Percentiles rank a stretch among this genome's conserved stretches.
These are phyloP conservation scores for Mechanitis messenoides DNA, from an alignment of 2,888 invertebrate species.

Conservation along the genomic window DNA sequence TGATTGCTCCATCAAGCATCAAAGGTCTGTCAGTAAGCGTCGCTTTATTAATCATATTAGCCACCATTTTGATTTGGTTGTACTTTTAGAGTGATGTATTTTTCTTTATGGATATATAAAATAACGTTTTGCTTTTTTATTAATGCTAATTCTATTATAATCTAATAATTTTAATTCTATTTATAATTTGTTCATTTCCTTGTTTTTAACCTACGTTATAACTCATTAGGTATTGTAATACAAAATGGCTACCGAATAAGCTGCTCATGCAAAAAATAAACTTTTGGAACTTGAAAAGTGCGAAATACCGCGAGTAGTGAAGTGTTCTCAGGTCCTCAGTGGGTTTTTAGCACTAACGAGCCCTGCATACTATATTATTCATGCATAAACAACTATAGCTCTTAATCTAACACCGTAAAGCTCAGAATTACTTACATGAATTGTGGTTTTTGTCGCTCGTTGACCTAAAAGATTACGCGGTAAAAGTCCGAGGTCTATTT, in stretches of 20 bases:
- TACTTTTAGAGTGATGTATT: background rate
- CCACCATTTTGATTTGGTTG: conserved; percentile 8
- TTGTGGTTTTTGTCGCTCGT: conserved; percentile 23
- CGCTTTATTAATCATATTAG: conserved; percentile 10
- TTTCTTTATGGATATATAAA: background rate
- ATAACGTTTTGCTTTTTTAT: too few relatives aligned
- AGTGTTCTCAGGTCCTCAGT: conserved; percentile 27
- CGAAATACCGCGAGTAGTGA: conserved; percentile 28
- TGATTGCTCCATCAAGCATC: conserved; percentile 18
- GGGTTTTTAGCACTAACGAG: conserved; percentile 31
- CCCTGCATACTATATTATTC: conserved; percentile 19
- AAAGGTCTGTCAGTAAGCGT: conserved; percentile 6
- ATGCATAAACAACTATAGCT: conserved; percentile 11
- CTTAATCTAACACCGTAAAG: conserved; percentile 9
- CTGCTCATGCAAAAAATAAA: conserved; percentile 17
- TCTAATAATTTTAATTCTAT: too few relatives aligned
- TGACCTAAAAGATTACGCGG: conserved; percentile 30
- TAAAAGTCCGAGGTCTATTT: conserved; percentile 27
- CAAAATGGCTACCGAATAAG: background rate
- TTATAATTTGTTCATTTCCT: too few relatives aligned
- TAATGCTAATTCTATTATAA: too few relatives aligned
- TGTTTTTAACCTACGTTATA: background rate
- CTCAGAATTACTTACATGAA: conserved; percentile 6
- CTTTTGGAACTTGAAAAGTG: conserved; percentile 22
- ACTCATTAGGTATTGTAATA: background rate